Evolutionary conservation across 2,888 invertebrate species (phyloP), one percentile per base, ranked within the genome.

Genomic region (Ophion slaviceki): DNA sequence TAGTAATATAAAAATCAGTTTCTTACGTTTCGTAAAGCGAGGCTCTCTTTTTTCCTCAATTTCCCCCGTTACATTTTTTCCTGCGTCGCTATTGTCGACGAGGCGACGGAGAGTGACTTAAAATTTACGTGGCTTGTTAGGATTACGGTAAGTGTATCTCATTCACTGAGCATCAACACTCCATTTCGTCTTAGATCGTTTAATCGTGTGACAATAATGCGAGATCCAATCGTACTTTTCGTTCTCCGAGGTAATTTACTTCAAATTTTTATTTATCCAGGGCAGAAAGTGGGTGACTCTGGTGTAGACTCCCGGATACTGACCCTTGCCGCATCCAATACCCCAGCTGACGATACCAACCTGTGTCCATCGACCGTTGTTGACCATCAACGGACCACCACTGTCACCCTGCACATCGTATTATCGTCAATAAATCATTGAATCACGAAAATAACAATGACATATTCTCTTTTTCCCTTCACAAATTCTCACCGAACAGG

Each of bases 291-390:
- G 95, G 70, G 97, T 97, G 84, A 98, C 96, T 89, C 98, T 96
- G 0, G 98, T 97, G 94, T 98, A 98, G 3, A 98, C 98, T 20
- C 98, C 98, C 0, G 98, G 98, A 94, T 97, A 98, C 92, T 97
- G 97, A 28, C 98, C 98, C 94, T 98, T 98, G 80, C 98, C 98
- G 92, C 98, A 98, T 59, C 98, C 98, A 89, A 98, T 98, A 86
- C 98, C 98, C 98, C 98, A 98, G 17, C 98, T 98, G 28, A 98
- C 98, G 72, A 98, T 96, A 77, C 98, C 98, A 24, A 97, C 97
- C 94, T 98, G 98, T 0, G 96, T 96, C 97, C 97, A 98, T 84
- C 96, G 96, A 6, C 96, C 96, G 80, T 96, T 96, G 91, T 96
- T 96, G 14, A 98, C 96, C 96, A 98, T 97, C 90, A 98, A 94